Evolutionary conservation across 2,888 invertebrate species (phyloP).

Genomic region (Drosophila suboccidentalis): DNA sequence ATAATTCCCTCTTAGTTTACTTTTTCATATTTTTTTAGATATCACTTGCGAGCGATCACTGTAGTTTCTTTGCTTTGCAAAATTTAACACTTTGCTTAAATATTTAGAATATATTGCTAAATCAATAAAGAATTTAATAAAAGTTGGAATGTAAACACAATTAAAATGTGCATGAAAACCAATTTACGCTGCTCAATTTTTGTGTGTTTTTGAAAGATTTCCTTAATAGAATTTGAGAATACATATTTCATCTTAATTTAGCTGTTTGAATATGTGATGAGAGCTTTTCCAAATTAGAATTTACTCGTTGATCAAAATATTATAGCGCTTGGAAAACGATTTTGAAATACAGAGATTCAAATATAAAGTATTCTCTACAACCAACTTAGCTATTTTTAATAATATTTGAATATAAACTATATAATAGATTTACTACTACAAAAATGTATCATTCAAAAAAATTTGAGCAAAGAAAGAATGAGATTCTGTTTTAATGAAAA

Average conservation of each 20-base stretch:
- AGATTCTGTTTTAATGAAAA: too few relatives aligned
- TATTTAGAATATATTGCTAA: background rate
- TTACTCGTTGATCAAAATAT: background rate
- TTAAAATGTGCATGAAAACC: conserved; percentile 1
- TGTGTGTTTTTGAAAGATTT: background rate
- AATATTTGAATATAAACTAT: too few relatives aligned
- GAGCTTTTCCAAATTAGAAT: background rate
- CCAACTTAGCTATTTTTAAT: too few relatives aligned
- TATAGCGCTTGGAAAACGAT: background rate
- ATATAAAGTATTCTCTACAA: too few relatives aligned
- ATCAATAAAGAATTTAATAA: background rate
- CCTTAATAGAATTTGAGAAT: background rate
- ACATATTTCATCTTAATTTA: background rate
- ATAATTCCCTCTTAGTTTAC: background rate
- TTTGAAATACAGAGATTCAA: too few relatives aligned
- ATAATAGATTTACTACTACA: too few relatives aligned
- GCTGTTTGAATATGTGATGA: background rate
- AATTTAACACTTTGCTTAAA: background rate
- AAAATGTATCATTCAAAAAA: too few relatives aligned
- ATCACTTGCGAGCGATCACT: background rate
- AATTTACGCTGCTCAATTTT: background rate
- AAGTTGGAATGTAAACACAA: background rate
- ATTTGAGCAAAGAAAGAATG: too few relatives aligned
- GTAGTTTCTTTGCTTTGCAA: background rate
- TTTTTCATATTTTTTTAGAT: background rate